Evolutionary conservation across 2,888 invertebrate genomes (phyloP).

Genomic region (Pecten maximus): DNA sequence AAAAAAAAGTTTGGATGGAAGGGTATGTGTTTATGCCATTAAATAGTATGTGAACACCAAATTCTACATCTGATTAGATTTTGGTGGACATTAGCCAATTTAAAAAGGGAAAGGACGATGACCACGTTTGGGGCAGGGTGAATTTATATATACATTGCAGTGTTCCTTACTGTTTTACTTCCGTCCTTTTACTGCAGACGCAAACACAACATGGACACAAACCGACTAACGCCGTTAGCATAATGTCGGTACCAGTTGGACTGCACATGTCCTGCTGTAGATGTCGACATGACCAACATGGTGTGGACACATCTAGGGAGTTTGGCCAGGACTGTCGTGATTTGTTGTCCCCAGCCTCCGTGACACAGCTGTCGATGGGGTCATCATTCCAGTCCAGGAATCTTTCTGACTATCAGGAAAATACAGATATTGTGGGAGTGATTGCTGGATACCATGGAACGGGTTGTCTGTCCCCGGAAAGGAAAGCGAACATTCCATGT

Average conservation of each 20-base stretch:
- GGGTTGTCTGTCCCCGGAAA: neutral
- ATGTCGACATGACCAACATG: slow-evolving; percentile 14
- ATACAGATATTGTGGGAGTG: neutral
- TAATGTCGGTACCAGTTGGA: slow-evolving; percentile 49
- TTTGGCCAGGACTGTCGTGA: neutral
- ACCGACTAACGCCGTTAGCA: slow-evolving; percentile 47
- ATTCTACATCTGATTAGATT: no score
- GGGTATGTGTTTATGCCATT: no score
- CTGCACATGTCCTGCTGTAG: neutral
- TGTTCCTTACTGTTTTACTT: no score
- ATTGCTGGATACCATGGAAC: neutral
- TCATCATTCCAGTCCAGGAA: slow-evolving; percentile 44
- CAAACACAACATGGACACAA: neutral
- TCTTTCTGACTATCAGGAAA: slow-evolving; percentile 35
- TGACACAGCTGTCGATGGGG: slow-evolving; percentile 31
- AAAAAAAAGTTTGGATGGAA: no score
- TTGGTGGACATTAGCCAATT: no score
- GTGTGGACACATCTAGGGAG: neutral
- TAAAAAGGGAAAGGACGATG: no score
- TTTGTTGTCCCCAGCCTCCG: neutral
- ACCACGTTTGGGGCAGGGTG: no score
- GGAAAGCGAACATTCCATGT: neutral
- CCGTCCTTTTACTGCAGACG: neutral
- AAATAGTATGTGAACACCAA: no score
- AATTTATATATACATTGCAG: no score